A percentile compares a stretch with the other conserved stretches of the same genome.
These are phyloP conservation scores for Rotaria magnacalcarata DNA, from an alignment of 2,888 invertebrate species.

Conservation along the genomic window DNA sequence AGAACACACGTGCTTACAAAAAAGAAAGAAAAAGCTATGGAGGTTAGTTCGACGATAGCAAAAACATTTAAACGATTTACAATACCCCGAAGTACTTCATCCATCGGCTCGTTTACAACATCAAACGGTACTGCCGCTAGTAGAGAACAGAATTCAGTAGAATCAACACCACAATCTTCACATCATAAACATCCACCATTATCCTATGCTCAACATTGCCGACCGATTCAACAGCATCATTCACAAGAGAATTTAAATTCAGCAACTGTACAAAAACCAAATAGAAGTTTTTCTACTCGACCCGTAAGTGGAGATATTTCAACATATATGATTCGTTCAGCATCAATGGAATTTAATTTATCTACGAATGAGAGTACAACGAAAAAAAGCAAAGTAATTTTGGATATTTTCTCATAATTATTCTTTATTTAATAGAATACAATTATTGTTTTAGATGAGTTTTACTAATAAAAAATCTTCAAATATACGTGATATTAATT, in stretches of 20 bases:
- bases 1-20: not conserved
- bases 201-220: not conserved
- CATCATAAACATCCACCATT: slow-evolving; percentile 1
- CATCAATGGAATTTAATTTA: not conserved
- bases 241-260: not conserved
- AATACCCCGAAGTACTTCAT: slow-evolving; percentile 28
- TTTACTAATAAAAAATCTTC: not conserved
- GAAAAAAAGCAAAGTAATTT: not conserved
- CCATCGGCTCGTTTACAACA: not conserved
- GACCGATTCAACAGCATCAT: not conserved
- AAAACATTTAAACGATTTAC: slow-evolving; percentile 29
- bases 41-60: slow-evolving; percentile 27
- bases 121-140: not conserved
- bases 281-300: not conserved
- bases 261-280: not conserved
- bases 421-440: not conserved
- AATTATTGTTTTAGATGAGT: not conserved
- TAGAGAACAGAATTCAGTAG: not conserved
- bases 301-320: not conserved
- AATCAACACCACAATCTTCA: not conserved
- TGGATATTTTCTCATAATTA: no score
- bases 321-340: not conserved
- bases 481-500: not conserved
- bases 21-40: not conserved
- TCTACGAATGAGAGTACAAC: not conserved